Percentiles rank a stretch among this genome's conserved stretches.
Conservation (phyloP, 2,113 vertebrate genomes). For the Elanus axillaris region DNA sequence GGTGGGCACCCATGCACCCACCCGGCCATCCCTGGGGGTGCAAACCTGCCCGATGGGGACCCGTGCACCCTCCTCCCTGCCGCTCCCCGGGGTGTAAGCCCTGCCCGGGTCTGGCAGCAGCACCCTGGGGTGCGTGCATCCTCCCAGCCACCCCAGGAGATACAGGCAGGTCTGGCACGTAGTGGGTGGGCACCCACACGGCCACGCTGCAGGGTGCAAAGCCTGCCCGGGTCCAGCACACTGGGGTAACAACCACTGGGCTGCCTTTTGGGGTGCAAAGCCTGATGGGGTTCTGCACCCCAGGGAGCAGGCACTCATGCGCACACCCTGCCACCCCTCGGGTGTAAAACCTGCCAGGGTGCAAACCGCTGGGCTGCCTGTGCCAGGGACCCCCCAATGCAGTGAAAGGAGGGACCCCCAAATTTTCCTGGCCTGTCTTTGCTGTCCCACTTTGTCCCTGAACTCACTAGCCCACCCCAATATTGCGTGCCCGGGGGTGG, state of each 20-base stretch:
- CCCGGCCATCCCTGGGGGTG: accelerated
- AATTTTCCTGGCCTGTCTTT: background rate
- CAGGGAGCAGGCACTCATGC: background rate
- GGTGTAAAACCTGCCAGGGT: background rate
- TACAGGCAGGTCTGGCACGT: background rate
- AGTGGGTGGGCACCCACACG: background rate
- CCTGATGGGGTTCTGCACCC: background rate
- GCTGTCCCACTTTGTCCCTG: background rate
- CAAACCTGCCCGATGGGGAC: background rate
- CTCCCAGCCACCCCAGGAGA: background rate
- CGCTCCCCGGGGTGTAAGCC: background rate
- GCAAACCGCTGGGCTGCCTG: background rate
- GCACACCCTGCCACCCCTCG: background rate
- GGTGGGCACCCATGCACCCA: too few relatives aligned
- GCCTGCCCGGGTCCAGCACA: too few relatives aligned
- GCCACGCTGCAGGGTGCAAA: background rate
- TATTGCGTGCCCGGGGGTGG: too few relatives aligned
- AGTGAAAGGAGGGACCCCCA: background rate
- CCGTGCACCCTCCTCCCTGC: background rate
- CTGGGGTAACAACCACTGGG: background rate
- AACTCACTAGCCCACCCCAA: background rate
- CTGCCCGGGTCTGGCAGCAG: background rate
- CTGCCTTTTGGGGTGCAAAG: background rate
- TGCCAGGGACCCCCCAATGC: background rate
- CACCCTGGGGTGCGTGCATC: background rate